These are phyloP conservation scores for Hecatera dysodea DNA, from an alignment of 2,888 invertebrate genomes.

Conservation along the genomic window DNA sequence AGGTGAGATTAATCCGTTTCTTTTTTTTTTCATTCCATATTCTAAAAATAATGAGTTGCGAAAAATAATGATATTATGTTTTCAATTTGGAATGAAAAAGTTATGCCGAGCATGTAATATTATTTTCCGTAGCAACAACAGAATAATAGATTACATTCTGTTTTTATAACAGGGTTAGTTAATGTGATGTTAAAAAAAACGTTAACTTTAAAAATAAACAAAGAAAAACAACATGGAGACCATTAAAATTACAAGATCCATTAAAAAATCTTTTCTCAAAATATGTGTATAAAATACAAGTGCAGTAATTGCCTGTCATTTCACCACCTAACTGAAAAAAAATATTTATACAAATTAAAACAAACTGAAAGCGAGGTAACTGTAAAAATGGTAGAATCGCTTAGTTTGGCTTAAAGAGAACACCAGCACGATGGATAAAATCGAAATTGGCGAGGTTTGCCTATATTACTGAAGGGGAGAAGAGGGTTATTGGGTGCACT, in stretches of 20 bases:
- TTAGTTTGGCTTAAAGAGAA: slow-evolving; percentile 61
- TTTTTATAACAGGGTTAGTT: background rate
- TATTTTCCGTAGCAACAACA: background rate
- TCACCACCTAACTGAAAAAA: slow-evolving; percentile 36
- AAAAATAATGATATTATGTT: slow-evolving; percentile 33
- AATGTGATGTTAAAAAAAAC: background rate
- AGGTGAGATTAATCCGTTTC: slow-evolving; percentile 50
- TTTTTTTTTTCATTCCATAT: slow-evolving; percentile 36
- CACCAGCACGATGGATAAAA: slow-evolving; percentile 58
- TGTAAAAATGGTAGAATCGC: slow-evolving; percentile 56
- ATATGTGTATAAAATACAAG: slow-evolving; percentile 18
- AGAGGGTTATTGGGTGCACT: slow-evolving; percentile 29
- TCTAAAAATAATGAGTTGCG: slow-evolving; percentile 26
- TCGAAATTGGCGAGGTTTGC: slow-evolving; percentile 31
- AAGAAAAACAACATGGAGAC: background rate
- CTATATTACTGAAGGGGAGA: slow-evolving; percentile 12
- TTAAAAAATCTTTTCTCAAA: slow-evolving; percentile 2
- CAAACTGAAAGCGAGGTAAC: slow-evolving; percentile 28
- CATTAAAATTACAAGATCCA: background rate
- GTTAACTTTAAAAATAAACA: background rate
- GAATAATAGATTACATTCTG: background rate
- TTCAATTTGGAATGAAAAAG: slow-evolving; percentile 29
- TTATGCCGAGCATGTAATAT: background rate
- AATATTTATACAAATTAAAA: slow-evolving; percentile 60
- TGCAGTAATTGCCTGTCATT: slow-evolving; percentile 41